These are phyloP conservation scores for Panagrolaimus sp. DNA, from an alignment of 1,140 invertebrate genomes.

Conservation along the genomic window DNA sequence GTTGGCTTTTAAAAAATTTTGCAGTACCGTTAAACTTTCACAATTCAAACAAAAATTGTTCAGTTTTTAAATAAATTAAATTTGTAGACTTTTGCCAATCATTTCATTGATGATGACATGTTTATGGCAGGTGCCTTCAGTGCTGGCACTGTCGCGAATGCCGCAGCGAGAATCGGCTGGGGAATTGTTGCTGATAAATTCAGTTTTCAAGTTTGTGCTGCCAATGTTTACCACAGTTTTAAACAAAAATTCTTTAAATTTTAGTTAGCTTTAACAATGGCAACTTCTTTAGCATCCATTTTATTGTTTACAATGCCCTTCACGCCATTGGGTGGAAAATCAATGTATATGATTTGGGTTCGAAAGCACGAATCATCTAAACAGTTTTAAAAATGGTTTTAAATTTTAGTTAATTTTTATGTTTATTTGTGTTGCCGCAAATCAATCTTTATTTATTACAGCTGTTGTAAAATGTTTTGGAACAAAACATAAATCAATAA, in stretches of 20 bases:
- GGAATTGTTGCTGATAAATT: too few species aligned
- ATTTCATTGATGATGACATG: slow-evolving; percentile 42
- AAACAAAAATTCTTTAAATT: too few species aligned
- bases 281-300: slow-evolving; percentile 48
- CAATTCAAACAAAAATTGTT: too few species aligned
- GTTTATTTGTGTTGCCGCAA: slow-evolving; percentile 57
- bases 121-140: slow-evolving; percentile 39
- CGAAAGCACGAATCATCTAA: neutral
- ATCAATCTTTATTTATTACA: slow-evolving; percentile 57
- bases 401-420: slow-evolving; percentile 23
- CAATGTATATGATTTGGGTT: slow-evolving; percentile 51
- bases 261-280: slow-evolving; percentile 42
- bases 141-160: slow-evolving; percentile 30
- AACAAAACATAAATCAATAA: slow-evolving; percentile 48
- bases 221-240: too few species aligned
- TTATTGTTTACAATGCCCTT: slow-evolving; percentile 56
- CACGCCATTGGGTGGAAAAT: slow-evolving; percentile 44
- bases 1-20: too few species aligned
- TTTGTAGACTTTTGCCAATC: slow-evolving; percentile 34
- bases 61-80: too few species aligned
- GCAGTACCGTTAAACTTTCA: too few species aligned
- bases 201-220: too few species aligned
- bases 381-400: neutral
- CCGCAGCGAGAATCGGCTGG: slow-evolving; percentile 26
- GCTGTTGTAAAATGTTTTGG: slow-evolving; percentile 55